phyloP scores from a whole-genome alignment of 2,888 invertebrate genomes.

The Folsomia manolachei region DNA sequence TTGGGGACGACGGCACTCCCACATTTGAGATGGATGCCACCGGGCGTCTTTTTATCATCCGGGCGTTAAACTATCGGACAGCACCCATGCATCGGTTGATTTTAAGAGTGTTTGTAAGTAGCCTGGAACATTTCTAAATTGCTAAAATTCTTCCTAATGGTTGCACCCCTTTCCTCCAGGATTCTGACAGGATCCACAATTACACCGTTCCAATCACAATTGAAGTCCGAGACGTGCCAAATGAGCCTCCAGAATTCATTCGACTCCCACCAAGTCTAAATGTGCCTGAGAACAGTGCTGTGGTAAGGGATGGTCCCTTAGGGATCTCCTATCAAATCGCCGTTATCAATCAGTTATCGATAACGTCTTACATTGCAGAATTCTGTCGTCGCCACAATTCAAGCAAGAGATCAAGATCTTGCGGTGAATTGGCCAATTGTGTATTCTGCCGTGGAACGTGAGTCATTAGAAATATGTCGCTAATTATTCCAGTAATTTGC shows the following conservation, averaged over 20 bases:
- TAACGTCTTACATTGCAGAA: background rate
- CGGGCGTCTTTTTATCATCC: slow-evolving; percentile 7
- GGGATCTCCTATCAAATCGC: background rate
- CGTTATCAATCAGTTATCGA: too few relatives aligned
- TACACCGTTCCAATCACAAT: slow-evolving; percentile 10
- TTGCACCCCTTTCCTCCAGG: background rate
- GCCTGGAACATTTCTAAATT: background rate
- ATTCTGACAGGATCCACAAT: slow-evolving; percentile 1
- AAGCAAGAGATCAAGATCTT: slow-evolving; percentile 29
- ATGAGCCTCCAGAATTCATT: slow-evolving; percentile 25
- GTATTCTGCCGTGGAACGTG: slow-evolving; percentile 6
- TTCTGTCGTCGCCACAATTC: background rate
- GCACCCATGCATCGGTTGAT: slow-evolving; percentile 16
- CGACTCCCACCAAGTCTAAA: slow-evolving; percentile 6
- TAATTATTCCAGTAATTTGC: too few relatives aligned
- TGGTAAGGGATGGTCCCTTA: slow-evolving; percentile 3
- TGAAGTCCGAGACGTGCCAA: slow-evolving; percentile 21
- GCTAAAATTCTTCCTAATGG: background rate
- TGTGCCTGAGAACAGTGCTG: slow-evolving; percentile 1
- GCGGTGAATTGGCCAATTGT: slow-evolving; percentile 22
- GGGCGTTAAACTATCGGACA: slow-evolving; percentile 10
- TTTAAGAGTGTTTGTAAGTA: slow-evolving; percentile 12
- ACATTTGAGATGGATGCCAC: slow-evolving; percentile 9
- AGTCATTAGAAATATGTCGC: background rate
- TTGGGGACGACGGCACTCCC: background rate